Conservation (phyloP, 2,888 invertebrate genomes). For the Latrodectus hesperus region DNA sequence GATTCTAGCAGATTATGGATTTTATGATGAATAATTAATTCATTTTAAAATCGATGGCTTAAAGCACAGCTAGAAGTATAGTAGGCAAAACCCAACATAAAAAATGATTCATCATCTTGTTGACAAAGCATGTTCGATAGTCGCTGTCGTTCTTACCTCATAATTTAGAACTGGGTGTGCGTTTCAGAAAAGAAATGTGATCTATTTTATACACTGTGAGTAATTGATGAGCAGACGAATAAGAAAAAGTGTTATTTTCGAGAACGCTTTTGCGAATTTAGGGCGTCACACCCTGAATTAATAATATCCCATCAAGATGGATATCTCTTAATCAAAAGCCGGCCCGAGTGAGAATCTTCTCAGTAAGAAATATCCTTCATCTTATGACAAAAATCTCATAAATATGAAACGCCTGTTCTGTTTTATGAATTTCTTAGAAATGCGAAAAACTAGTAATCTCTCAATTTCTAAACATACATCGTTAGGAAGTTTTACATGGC, state of each 20-base stretch:
- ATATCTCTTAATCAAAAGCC: background rate
- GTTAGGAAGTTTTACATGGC: too few species aligned
- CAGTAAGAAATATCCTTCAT: too few species aligned
- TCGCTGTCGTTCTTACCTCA: background rate
- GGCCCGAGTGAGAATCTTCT: too few species aligned
- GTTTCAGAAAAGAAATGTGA: conserved; percentile 4
- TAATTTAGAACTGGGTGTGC: conserved; percentile 25
- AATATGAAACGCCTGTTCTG: too few species aligned
- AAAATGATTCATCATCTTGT: conserved; percentile 15
- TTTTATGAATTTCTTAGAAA: too few species aligned
- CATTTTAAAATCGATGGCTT: too few species aligned
- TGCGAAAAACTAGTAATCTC: too few species aligned
- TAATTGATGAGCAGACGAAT: background rate
- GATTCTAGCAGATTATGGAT: background rate
- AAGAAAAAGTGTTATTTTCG: conserved; percentile 13
- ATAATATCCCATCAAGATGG: background rate
- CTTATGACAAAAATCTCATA: too few species aligned
- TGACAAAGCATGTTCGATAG: conserved; percentile 2
- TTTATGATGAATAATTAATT: too few species aligned
- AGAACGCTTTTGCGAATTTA: background rate
- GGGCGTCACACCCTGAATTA: background rate
- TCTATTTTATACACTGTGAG: background rate
- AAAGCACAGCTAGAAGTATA: background rate
- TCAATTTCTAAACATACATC: too few species aligned
- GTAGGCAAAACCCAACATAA: conserved; percentile 1